Evolutionary conservation across 2,797 vertebrate species (phyloP), one percentile per base, ranked within the genome.

Genomic region (Takifugu rubripes): DNA sequence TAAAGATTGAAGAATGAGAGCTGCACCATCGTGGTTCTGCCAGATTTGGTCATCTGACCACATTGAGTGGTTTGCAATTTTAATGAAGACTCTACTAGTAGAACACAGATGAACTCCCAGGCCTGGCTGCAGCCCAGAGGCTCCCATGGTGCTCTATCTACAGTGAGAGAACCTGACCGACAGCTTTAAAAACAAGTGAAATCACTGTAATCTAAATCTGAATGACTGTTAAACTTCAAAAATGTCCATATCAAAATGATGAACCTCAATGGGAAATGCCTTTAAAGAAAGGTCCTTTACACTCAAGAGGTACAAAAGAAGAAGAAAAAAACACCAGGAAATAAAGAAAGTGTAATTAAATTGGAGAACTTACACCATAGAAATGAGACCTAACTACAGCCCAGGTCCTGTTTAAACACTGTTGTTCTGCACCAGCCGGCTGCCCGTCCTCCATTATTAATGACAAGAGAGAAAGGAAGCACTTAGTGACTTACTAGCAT

Each of bases 401-500:
- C 16, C 21, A 31, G 52, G 47, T 62, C 42, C 48, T 66, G 57
- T 60, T 58, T 61, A 25, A 47, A 49, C 51, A 25, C 48, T 52
- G 49, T 51, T 52, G 49, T 51, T 51, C 54, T 68, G 54, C 51
- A 56, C 48, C 60, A 49, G 48, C 66, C 76, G 71, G 75, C 69
- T 68, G 70, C 70, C 59, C 42, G 33, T 52, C 49, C 54, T 87
- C 31, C 67, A 88, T 88, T 85, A 88, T 88, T 88, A 61, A 88
- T 88, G 83, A 65, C 16, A 40, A 49, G 49, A 74, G 68, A 74
- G 66, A 72, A 70, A 58, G 69, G 45, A 60, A 81, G 77, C 84
- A 83, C 81, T 84, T 81, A 82, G 64, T 77, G 76, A 72, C 65
- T 73, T 69, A 75, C 69, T 59, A 50, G 64, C 68, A 62, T 74